Percentiles rank a stretch among this genome's conserved stretches.
Conservation (phyloP, 2,888 invertebrate species). For the Tiphia femorata region DNA sequence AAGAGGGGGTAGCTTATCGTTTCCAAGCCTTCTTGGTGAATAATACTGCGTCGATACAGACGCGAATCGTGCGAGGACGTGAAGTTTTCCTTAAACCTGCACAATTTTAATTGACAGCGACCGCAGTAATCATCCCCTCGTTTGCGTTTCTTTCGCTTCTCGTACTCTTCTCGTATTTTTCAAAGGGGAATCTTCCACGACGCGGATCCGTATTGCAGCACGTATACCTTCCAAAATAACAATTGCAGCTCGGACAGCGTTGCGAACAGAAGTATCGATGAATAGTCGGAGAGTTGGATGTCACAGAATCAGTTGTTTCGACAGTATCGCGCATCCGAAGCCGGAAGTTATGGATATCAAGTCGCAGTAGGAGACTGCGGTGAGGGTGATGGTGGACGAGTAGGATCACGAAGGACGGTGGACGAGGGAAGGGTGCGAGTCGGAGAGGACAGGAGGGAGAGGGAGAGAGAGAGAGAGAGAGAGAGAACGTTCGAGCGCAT, state of each 20-base stretch:
- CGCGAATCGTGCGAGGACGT: too few relatives aligned
- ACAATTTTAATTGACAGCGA: too few relatives aligned
- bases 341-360: constrained; percentile 41
- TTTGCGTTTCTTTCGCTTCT: too few relatives aligned
- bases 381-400: constrained; percentile 7
- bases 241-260: neutral
- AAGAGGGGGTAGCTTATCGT: too few relatives aligned
- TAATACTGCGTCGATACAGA: too few relatives aligned
- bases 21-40: too few relatives aligned
- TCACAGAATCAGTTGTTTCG: constrained; percentile 35
- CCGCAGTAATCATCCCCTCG: too few relatives aligned
- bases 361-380: constrained; percentile 6
- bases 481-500: neutral
- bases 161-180: too few relatives aligned
- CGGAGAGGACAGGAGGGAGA: neutral
- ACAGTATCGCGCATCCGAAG: constrained; percentile 26
- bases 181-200: too few relatives aligned
- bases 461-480: neutral
- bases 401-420: constrained; percentile 13
- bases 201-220: too few relatives aligned
- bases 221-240: too few relatives aligned
- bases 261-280: constrained; percentile 33
- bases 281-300: constrained; percentile 36
- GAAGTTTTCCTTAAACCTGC: too few relatives aligned
- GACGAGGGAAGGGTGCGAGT: neutral